A percentile compares a stretch with the other conserved stretches of the same genome.
These are phyloP conservation scores for Macrosiphum euphorbiae DNA, from an alignment of 2,888 invertebrate genomes.

Conservation along the genomic window DNA sequence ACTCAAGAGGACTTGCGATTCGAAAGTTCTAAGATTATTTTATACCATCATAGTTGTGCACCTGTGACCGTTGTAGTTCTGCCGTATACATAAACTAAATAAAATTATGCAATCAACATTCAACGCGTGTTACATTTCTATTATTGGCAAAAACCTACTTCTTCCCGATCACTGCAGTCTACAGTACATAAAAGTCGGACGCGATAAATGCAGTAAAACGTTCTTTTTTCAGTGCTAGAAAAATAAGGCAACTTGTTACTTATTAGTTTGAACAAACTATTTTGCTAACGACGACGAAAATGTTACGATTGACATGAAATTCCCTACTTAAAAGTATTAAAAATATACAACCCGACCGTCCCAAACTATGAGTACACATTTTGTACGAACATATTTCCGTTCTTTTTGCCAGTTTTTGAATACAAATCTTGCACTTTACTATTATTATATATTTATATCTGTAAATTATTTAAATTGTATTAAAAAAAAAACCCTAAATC, in stretches of 20 bases:
- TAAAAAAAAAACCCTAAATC: not conserved
- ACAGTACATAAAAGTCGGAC: not conserved
- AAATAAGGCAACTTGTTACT: not conserved
- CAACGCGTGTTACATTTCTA: not conserved
- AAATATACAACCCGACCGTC: not conserved
- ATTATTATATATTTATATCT: not conserved
- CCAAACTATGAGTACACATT: not conserved
- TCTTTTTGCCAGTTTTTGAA: not conserved
- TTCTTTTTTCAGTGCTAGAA: not conserved
- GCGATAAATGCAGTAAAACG: not conserved
- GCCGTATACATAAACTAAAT: not conserved
- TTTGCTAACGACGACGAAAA: not conserved
- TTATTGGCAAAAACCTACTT: not conserved
- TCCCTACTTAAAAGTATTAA: not conserved
- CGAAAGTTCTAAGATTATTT: not conserved
- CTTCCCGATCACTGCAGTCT: not conserved
- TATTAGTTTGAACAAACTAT: not conserved
- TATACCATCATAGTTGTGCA: not conserved
- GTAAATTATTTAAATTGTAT: not conserved
- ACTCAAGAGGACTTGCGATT: not conserved
- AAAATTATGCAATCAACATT: not conserved
- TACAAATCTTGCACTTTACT: not conserved
- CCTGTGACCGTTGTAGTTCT: not conserved
- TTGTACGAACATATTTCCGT: not conserved
- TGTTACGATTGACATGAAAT: not conserved